Percentiles rank a stretch among this genome's conserved stretches.
Conservation (phyloP, 2,113 vertebrate species). For the Cheirogaleus medius region DNA sequence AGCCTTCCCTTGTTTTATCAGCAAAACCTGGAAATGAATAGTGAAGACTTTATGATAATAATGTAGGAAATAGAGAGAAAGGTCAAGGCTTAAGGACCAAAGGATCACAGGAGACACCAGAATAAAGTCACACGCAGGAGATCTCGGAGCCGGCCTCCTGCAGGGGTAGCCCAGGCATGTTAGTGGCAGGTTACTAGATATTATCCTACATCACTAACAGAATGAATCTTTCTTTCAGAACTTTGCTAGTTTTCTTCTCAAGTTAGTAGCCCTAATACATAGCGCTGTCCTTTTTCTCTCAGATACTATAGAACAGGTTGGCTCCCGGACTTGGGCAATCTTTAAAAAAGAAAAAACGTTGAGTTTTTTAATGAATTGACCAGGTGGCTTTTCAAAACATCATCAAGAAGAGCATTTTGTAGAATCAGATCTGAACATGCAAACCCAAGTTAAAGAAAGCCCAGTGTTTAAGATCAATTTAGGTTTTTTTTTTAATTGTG, state of each 20-base stretch:
- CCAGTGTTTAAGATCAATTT: not conserved
- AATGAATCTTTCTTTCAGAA: not conserved
- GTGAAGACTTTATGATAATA: not conserved
- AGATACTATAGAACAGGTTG: not conserved
- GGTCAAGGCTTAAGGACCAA: not conserved
- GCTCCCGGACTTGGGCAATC: not conserved
- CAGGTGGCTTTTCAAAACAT: not conserved
- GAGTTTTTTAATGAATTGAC: not conserved
- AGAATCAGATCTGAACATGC: not conserved
- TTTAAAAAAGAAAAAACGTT: not conserved
- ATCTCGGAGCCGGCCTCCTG: slow-evolving; percentile 5
- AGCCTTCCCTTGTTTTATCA: slow-evolving; percentile 70
- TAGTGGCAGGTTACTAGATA: not conserved
- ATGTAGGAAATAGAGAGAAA: not conserved
- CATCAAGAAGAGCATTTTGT: not conserved
- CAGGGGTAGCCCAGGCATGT: not conserved
- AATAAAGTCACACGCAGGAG: not conserved
- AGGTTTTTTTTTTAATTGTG: not conserved
- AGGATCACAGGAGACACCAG: not conserved
- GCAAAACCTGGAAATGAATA: not conserved
- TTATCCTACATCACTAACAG: not conserved
- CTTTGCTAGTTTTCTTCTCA: not conserved
- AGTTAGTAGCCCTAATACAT: not conserved
- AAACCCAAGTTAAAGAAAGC: slow-evolving; percentile 1
- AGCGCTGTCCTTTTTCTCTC: not conserved